Base-by-base conservation (phyloP, 2,113 vertebrate species). In the Pipra filicauda region DNA sequence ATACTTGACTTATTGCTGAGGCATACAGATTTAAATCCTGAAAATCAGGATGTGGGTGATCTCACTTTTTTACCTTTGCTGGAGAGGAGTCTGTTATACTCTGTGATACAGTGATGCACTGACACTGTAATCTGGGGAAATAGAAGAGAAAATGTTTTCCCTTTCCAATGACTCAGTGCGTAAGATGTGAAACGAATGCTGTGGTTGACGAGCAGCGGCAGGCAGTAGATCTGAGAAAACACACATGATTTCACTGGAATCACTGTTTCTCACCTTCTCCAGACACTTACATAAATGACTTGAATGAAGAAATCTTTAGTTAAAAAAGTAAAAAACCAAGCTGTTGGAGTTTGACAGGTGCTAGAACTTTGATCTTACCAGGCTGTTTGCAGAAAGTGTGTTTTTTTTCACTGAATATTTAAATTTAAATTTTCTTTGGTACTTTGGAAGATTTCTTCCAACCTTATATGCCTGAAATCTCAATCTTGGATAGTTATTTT, bases 141-240 rank as follows among this genome's bases (percentile, higher is more conserved):
- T 18, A 54, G 49, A 85, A 37, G 64, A 61, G 44, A 88, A 95
- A 90, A 91, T 82, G 84, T 93, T 94, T 96, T 84, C 46, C 55
- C 37, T 83, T 95, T 71, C 37, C 1, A 9, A 37, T 84, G 70
- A 72, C 73, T 89, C 26, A 65, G 48, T 52, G 43, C 8, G 2
- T 71, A 76, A 92, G 33, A 85, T 61, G 31, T 72, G 57, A 97
- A 87, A 87, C 57, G 9, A 83, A 62, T 49, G 46, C 35, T 89
- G n/a, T 51, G 62, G 39, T 11, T 91, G 80, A 94, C 54, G 69
- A 96, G 51, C 78, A 74, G 69, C 48, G 90, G 31, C 55, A 87
- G 83, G 28, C 62, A 46, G 43, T 21, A 77, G 55, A 71, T 82
- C 89, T 89, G 62, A 91, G 54, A 86, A 21, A 74, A 76, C 39